Base-by-base conservation (phyloP, 2,113 vertebrate species). In the Lucifuga dentata region DNA sequence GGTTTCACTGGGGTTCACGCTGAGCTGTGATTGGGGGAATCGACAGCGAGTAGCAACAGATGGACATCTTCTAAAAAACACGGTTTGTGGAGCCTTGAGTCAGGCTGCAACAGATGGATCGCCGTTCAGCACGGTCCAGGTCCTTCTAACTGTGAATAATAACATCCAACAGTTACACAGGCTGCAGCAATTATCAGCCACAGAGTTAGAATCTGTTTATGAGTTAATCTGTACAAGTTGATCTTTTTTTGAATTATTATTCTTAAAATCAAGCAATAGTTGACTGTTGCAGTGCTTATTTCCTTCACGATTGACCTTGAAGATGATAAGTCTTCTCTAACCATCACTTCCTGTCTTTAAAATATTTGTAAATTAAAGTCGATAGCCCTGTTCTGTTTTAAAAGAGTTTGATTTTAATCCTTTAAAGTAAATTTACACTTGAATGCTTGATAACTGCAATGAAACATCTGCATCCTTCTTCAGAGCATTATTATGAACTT, bases 71-170 rank as follows among this genome's bases (percentile, higher is more conserved):
- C 81, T 80, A 46, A 41, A 80, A 49, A 55, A 35, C 67, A 49
- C 75, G 45, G 65, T 81, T 56, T 62, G 69, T 53, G 43, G 68
- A 63, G 66, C 63, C 56, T 60, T 66, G 66, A 73, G 65, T 77
- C 74, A 33, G 48, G 40, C 63, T 13, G 32, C 40, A 85, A 67
- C 89, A 89, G 86, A 89, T 86, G 87, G 88, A 80, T 24, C 10
- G 35, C 29, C 24, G 2, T 41, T 64, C 41, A 32, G 29, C 51
- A 46, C 55, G 35, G 67, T 50, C 48, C 56, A 61, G 81, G 71
- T 73, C 57, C 70, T 41, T 62, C 63, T 70, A 77, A 69, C 77
- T 81, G 75, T 59, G 72, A 81, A 78, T 16, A 13, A 65, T 70
- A 46, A 60, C 45, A 46, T 58, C 59, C 53, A 44, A 60, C 70